A percentile compares a stretch with the other conserved stretches of the same genome.
Conservation (phyloP, 2,113 vertebrate genomes). For the Meleagris gallopavo region DNA sequence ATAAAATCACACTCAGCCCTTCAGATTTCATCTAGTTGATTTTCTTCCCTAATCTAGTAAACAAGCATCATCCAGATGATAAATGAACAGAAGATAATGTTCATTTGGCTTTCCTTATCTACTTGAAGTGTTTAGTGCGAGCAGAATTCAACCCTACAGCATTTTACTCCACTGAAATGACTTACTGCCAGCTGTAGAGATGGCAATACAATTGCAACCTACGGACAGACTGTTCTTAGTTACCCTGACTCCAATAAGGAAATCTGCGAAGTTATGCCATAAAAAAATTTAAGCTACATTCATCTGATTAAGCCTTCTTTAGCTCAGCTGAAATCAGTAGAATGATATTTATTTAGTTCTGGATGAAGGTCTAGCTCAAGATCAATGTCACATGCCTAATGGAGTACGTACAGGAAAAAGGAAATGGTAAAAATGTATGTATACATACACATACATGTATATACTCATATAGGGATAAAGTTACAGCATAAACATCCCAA, state of each 20-base stretch:
- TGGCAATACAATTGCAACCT: not conserved
- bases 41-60: not conserved
- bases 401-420: accelerated
- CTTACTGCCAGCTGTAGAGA: not conserved
- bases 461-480: not conserved
- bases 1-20: not conserved
- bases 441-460: accelerated
- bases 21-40: not conserved
- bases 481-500: not conserved
- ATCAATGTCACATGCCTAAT: not conserved
- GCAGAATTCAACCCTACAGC: not conserved
- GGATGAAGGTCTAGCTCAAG: not conserved
- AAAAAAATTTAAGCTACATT: not conserved
- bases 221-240: not conserved
- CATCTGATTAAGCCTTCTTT: not conserved
- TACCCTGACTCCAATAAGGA: not conserved
- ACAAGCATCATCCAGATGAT: not conserved
- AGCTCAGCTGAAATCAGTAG: not conserved
- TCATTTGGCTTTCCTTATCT: not conserved
- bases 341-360: not conserved
- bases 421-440: accelerated
- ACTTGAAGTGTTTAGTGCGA: not conserved
- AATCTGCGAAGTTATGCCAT: not conserved
- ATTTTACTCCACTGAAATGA: not conserved
- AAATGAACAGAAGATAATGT: not conserved